These are phyloP conservation scores for Pherbina coryleti DNA, from an alignment of 2,888 invertebrate species.

Conservation along the genomic window DNA sequence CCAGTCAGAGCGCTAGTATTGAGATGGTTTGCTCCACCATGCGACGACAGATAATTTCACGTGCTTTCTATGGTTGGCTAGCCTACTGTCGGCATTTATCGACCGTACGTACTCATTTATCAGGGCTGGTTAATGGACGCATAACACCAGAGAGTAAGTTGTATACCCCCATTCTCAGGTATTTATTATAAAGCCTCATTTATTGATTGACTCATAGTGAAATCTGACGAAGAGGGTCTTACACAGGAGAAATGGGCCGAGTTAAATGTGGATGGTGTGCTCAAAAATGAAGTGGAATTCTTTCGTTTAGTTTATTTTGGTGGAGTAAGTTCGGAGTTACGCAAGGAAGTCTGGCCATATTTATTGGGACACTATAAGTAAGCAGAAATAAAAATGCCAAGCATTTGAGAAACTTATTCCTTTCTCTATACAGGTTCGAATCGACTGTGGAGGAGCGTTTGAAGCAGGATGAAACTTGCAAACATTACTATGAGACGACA, in stretches of 20 bases:
- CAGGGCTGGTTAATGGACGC: slow-evolving; percentile 84
- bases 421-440: slow-evolving; percentile 72
- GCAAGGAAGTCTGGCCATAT: slow-evolving; percentile 90
- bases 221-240: slow-evolving; percentile 78
- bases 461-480: slow-evolving; percentile 77
- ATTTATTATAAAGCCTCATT: not conserved
- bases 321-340: slow-evolving; percentile 83
- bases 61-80: slow-evolving; percentile 97
- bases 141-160: slow-evolving; percentile 76
- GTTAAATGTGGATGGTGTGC: slow-evolving; percentile 75
- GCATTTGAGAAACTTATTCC: too few relatives aligned
- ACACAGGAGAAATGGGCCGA: slow-evolving; percentile 82
- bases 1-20: slow-evolving; percentile 73
- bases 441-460: slow-evolving; percentile 76
- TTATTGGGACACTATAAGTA: slow-evolving; percentile 85
- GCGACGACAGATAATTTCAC: slow-evolving; percentile 93
- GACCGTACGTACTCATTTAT: slow-evolving; percentile 92
- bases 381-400: slow-evolving; percentile 47
- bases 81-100: slow-evolving; percentile 93
- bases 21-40: slow-evolving; percentile 93
- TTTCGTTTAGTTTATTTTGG: slow-evolving; percentile 88
- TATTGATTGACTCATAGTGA: slow-evolving; percentile 68
- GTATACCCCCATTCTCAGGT: not conserved
- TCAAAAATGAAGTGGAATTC: slow-evolving; percentile 79
- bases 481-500: slow-evolving; percentile 86